These are phyloP conservation scores for Cyprinus carpio DNA, from an alignment of 2,113 vertebrate genomes.

Conservation along the genomic window DNA sequence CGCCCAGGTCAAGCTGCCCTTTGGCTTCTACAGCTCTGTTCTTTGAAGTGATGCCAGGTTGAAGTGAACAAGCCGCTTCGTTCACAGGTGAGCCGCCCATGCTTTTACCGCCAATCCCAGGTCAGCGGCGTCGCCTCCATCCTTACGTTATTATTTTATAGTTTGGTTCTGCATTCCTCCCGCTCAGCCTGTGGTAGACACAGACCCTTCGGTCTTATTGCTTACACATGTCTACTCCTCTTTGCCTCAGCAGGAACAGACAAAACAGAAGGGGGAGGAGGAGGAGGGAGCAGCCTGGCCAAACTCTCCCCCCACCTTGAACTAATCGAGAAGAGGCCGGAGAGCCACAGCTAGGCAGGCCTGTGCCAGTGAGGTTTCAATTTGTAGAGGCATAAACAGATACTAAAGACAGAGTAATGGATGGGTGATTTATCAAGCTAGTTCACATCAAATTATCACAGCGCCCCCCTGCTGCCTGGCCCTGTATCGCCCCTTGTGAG, in stretches of 20 bases:
- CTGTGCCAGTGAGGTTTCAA: conserved; percentile 97
- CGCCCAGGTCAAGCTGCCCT: conserved; percentile 88
- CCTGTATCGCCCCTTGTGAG: conserved; percentile 83
- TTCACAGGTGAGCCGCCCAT: conserved; percentile 69
- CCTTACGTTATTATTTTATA: conserved; percentile 94
- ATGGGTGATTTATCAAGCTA: conserved; percentile 95
- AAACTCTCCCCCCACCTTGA: conserved; percentile 99
- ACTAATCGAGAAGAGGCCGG: conserved; percentile 89
- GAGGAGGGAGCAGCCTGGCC: conserved; percentile 83
- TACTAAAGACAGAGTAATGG: conserved; percentile 97
- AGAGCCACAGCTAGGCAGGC: conserved; percentile 79
- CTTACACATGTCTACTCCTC: conserved; percentile 98
- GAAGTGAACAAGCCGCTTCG: conserved; percentile 62
- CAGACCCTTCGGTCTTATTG: conserved; percentile 95
- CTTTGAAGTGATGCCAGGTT: conserved; percentile 92
- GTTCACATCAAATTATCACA: conserved; percentile 99
- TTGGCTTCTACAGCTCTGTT: conserved; percentile 90
- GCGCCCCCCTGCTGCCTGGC: conserved; percentile 87
- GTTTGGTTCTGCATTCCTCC: conserved; percentile 99
- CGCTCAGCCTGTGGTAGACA: conserved; percentile 87
- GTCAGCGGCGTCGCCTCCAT: conserved; percentile 81
- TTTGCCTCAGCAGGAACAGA: conserved; percentile 95
- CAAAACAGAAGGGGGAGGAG: conserved; percentile 89
- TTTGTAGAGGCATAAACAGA: conserved; percentile 99
- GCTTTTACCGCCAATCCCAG: conserved; percentile 75